Evolutionary conservation across 2,888 invertebrate genomes (phyloP).

Genomic region (Selenia dentaria): DNA sequence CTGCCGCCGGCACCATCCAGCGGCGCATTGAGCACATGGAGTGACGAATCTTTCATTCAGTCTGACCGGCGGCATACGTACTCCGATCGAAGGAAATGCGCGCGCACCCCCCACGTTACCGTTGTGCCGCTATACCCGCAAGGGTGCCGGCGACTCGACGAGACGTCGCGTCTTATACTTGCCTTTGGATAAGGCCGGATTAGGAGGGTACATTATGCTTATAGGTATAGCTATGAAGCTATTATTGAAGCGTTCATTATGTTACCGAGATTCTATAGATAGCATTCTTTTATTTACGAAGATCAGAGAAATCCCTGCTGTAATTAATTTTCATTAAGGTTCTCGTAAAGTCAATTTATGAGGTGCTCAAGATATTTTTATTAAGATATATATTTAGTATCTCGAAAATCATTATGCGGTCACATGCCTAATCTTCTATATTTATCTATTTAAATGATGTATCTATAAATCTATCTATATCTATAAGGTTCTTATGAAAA

Average conservation of each 20-base stretch:
- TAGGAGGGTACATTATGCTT: constrained; percentile 25
- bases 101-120: constrained; percentile 58
- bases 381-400: no score
- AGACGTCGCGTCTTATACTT: constrained; percentile 39
- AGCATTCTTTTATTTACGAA: no score
- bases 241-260: constrained; percentile 11
- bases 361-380: no score
- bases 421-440: no score
- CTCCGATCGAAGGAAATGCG: constrained; percentile 75
- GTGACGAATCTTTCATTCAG: constrained; percentile 74
- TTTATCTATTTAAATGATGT: no score
- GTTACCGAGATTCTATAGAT: constrained; percentile 9
- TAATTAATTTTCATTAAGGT: no score
- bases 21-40: constrained; percentile 41
- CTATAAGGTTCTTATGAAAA: no score
- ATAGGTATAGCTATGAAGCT: constrained; percentile 10
- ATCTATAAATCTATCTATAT: no score
- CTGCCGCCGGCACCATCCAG: constrained; percentile 41
- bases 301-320: no score
- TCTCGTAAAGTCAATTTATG: no score
- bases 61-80: constrained; percentile 61
- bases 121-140: constrained; percentile 11
- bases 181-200: constrained; percentile 43
- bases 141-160: constrained; percentile 36
- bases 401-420: no score